Evolutionary conservation across 2,797 vertebrate species (phyloP).

Genomic region (Aplochiton taeniatus): DNA sequence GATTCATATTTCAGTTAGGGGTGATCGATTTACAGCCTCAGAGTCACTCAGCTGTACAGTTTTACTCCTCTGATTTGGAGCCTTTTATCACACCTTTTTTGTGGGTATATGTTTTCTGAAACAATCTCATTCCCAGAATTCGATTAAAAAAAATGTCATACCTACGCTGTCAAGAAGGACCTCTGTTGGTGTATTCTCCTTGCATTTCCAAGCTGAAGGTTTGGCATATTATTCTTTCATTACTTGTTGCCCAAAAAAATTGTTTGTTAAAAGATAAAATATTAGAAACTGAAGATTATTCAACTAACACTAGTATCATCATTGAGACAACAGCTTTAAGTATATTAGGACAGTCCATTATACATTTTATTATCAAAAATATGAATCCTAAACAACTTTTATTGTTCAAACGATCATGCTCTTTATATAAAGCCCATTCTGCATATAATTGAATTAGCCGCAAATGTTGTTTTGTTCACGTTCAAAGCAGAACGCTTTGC

Average conservation of each 20-base stretch:
- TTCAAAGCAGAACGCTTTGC: too few species aligned
- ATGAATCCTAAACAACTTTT: too few species aligned
- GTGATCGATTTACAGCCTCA: conserved; percentile 38
- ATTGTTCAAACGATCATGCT: too few species aligned
- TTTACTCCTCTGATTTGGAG: conserved; percentile 15
- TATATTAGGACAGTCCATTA: too few species aligned
- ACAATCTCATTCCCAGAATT: conserved; percentile 3
- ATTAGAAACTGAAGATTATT: neutral
- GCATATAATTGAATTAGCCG: neutral
- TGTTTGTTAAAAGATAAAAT: neutral
- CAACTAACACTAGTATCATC: too few species aligned
- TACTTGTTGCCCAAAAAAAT: neutral
- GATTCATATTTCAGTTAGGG: conserved; percentile 54
- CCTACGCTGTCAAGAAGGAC: neutral
- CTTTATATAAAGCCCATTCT: too few species aligned
- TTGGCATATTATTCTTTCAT: conserved; percentile 4
- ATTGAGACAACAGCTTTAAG: too few species aligned
- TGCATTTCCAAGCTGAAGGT: neutral
- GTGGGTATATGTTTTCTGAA: conserved; percentile 2
- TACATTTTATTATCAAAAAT: too few species aligned
- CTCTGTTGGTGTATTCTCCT: neutral
- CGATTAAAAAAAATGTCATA: conserved; percentile 11
- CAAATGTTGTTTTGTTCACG: neutral
- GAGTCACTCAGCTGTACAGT: conserved; percentile 16
- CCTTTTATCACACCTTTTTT: neutral